phyloP scores from a whole-genome alignment of 2,797 vertebrate genomes.

The Enteromius unitaeniatus region DNA sequence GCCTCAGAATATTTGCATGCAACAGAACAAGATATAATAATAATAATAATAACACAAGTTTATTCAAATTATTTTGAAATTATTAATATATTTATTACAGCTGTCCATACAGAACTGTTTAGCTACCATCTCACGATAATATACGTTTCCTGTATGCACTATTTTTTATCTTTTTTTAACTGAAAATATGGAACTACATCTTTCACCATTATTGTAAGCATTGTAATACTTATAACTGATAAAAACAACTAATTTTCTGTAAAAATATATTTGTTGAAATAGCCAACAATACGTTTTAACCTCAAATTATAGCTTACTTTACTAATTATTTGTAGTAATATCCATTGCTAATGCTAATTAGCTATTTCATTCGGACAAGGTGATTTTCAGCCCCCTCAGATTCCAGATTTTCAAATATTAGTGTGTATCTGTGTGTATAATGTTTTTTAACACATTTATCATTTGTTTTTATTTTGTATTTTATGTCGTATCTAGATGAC shows the following conservation, averaged over 20 bases:
- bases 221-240: background rate
- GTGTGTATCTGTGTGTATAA: too few species aligned
- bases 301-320: background rate
- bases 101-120: background rate
- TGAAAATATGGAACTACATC: background rate
- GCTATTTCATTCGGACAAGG: background rate
- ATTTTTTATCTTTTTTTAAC: background rate
- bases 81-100: background rate
- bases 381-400: too few species aligned
- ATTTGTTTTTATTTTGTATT: background rate
- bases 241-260: background rate
- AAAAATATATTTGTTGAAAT: background rate
- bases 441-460: background rate
- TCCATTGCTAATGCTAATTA: background rate
- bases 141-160: background rate
- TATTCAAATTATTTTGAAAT: background rate
- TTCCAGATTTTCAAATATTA: too few species aligned
- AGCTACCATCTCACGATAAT: background rate
- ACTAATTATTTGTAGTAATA: background rate
- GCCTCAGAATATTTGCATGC: background rate
- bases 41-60: background rate
- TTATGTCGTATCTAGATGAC: conserved; percentile 1
- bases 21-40: background rate
- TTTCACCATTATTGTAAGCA: background rate
- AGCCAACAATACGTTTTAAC: background rate